Evolutionary conservation across 2,113 vertebrate species (phyloP), one percentile per base, ranked within the genome.

Genomic region (Peromyscus polionotus): DNA sequence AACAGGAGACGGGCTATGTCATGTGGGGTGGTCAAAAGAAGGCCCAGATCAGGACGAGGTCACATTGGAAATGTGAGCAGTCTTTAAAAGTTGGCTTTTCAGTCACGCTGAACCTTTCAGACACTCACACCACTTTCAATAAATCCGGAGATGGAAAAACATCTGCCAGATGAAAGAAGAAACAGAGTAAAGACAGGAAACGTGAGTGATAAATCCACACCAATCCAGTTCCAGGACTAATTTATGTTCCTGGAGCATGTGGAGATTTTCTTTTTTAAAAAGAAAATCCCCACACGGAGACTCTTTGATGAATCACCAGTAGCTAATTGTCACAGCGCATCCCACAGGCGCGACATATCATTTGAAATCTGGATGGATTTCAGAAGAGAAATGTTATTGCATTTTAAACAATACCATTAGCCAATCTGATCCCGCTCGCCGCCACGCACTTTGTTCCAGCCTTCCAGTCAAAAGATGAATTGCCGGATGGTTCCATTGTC

Each of bases 401-500:
- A 93, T 97, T 94, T 98, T 97, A 94, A 97, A 91, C 97, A 98
- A 98, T 97, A 96, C 65, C 70, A 65, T 67, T 96, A 98, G 98
- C 93, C 88, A 98, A 90, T 97, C 94, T 96, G 95, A 96, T 97
- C 97, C 98, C 57, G 77, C 97, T 98, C 98, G 96, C 95, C 96
- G 87, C 63, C 93, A 68, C 45, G 14, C 76, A 65, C 83, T 98
- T 97, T 98, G 83, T 98, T 97, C 89, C 89, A 94, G 96, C 90
- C 96, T 91, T 98, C 96, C 97, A 22, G n/a, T 96, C 93, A 95
- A 91, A 96, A 98, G 97, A 97, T 94, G 88, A 98, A 98, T 97
- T 96, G 93, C 85, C 79, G 0, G 0, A 96, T 97, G 96, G 79
- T 45, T 95, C 79, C 86, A 95, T 98, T 98, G 98, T 98, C 97